Evolutionary conservation across 2,888 invertebrate species (phyloP), one percentile per base, ranked within the genome.

Genomic region (Pheosia tremula): DNA sequence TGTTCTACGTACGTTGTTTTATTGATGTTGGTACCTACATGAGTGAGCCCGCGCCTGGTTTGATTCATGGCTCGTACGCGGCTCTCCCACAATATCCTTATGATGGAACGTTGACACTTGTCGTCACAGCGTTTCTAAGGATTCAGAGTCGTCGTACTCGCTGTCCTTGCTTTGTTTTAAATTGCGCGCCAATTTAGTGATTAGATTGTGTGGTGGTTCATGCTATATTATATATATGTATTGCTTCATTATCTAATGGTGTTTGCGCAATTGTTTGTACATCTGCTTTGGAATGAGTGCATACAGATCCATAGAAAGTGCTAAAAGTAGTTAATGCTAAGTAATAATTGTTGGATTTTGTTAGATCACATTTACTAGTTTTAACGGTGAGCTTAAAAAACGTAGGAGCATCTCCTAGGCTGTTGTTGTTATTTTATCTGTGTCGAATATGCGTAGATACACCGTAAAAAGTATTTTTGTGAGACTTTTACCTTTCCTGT

Each of bases 121-220:
- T 72, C 69, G 78, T 77, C 64, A 72, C 47, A 43, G 60, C 59
- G 63, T 59, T 73, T 69, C 69, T 72, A 71, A 72, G 72, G 75
- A 74, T 67, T 66, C 52, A 24, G 60, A 71, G 73, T 69, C 73
- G 63, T 58, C 69, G 71, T 50, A 67, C 79, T 53, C 56, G 57
- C n/a, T 63, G 70, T 66, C 69, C 70, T 72, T 76, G 72, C 73
- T 72, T 73, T 77, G 77, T 68, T 69, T 61, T 6, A 58, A 64
- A 69, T 67, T 59, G 41, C 64, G 55, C 57, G 61, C 61, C 13
- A 68, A 60, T 61, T 56, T 57, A 57, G 60, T 64, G 49, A 66
- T 69, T 71, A 54, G 58, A 65, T 63, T 68, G 53, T 63, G 61
- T 69, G 56, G 55, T 53, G 47, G 58, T 58, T 56, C 53, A n/a